Conservation (phyloP, 2,113 vertebrate species). For the Megalops atlanticus region DNA sequence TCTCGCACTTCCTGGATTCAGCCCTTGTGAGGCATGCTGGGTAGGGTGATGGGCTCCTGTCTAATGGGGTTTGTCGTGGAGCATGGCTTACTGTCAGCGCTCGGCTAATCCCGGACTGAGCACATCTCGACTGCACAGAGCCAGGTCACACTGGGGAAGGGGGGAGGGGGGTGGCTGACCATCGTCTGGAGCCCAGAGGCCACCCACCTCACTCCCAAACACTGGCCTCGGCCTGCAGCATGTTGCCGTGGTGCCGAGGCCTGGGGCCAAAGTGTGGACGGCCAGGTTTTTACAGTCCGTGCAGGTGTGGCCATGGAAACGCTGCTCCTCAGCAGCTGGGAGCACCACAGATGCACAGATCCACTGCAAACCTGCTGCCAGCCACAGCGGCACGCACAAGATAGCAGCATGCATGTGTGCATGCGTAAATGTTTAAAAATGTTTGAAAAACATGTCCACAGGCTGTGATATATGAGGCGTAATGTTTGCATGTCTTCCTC, state of each 20-base stretch:
- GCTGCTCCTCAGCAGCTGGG: not conserved
- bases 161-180: not conserved
- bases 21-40: conserved; percentile 61
- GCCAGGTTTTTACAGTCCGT: not conserved
- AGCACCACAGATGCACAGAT: not conserved
- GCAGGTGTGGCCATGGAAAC: conserved; percentile 4
- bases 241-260: not conserved
- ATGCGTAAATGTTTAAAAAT: not conserved
- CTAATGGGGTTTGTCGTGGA: conserved; percentile 66
- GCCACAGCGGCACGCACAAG: not conserved
- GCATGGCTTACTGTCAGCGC: conserved; percentile 62
- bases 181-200: not conserved
- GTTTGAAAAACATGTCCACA: not conserved
- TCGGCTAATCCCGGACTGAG: conserved; percentile 55
- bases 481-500: not conserved
- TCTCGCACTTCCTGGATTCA: conserved; percentile 58
- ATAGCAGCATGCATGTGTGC: not conserved
- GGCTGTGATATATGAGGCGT: not conserved
- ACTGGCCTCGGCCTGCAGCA: not conserved
- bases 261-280: not conserved
- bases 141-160: not conserved
- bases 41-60: conserved; percentile 60
- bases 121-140: not conserved
- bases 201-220: not conserved
- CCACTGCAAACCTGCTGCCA: not conserved